phyloP scores from a whole-genome alignment of 23 tunicate genomes.

The Aplidium turbinatum region DNA sequence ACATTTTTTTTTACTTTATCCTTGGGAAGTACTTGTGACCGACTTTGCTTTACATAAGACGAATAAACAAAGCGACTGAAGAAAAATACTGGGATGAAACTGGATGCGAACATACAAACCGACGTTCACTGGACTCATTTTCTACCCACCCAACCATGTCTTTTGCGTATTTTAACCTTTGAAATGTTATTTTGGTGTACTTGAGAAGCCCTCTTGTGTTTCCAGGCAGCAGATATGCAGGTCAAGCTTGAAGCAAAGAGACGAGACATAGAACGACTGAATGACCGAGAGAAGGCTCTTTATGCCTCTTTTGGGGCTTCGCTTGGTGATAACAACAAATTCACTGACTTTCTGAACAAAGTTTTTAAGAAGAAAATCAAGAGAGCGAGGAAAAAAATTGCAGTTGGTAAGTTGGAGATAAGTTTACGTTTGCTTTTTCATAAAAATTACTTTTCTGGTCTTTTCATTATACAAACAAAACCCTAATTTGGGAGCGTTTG shows the following conservation, averaged over 20 bases:
- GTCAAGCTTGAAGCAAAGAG: conserved; percentile 60
- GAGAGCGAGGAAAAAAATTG: conserved; percentile 79
- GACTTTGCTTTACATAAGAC: no score
- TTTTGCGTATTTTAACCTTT: neutral
- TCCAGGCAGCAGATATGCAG: conserved; percentile 69
- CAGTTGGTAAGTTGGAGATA: conserved; percentile 62
- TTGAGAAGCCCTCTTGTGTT: neutral
- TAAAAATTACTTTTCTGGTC: no score
- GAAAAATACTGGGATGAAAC: no score
- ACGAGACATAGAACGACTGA: conserved; percentile 84
- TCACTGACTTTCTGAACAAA: conserved; percentile 84
- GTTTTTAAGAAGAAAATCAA: conserved; percentile 97
- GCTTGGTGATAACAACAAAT: conserved; percentile 96
- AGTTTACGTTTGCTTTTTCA: no score
- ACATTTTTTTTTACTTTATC: no score
- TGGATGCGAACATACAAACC: no score
- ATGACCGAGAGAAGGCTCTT: conserved; percentile 83
- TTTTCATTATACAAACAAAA: no score
- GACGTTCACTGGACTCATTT: no score
- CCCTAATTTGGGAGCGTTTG: no score
- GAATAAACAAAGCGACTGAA: no score
- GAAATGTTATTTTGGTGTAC: neutral
- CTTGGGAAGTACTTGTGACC: no score
- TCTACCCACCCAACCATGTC: no score
- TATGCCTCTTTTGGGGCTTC: conserved; percentile 60